phyloP scores from a whole-genome alignment of 2,888 invertebrate species.

The Leptopilina syphax region DNA sequence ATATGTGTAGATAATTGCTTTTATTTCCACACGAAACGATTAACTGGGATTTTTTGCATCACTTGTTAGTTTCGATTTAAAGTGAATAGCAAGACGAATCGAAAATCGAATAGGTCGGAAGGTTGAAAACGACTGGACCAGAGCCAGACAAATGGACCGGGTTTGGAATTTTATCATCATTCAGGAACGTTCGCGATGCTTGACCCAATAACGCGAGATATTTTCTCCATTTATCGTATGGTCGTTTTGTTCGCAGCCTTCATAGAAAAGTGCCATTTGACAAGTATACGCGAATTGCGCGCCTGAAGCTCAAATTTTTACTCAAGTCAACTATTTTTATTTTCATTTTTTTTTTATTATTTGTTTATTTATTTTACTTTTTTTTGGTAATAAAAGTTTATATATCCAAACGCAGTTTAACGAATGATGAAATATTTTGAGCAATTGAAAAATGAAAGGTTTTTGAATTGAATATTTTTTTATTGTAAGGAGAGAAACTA shows the following conservation, averaged over 20 bases:
- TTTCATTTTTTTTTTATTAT: neutral
- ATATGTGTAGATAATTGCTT: neutral
- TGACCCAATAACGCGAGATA: conserved; percentile 26
- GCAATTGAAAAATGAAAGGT: no score
- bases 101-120: conserved; percentile 29
- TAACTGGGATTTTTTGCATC: conserved; percentile 16
- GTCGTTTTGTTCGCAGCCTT: conserved; percentile 11
- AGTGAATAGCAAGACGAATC: conserved; percentile 28
- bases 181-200: conserved; percentile 33
- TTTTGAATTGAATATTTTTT: no score
- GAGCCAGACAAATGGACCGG: conserved; percentile 31
- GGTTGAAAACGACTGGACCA: conserved; percentile 28
- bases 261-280: neutral
- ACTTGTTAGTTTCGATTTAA: conserved; percentile 23
- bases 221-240: conserved; percentile 17
- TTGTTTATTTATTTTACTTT: neutral
- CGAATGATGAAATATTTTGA: no score
- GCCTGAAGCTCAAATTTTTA: neutral
- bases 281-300: neutral
- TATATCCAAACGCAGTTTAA: no score
- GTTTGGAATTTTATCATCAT: conserved; percentile 37
- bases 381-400: neutral
- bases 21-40: conserved; percentile 4
- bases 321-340: neutral
- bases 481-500: no score